Percentiles rank a stretch among this genome's conserved stretches.
Evolutionary conservation across 2,113 vertebrate species (phyloP).

Genomic region (Colius striatus): DNA sequence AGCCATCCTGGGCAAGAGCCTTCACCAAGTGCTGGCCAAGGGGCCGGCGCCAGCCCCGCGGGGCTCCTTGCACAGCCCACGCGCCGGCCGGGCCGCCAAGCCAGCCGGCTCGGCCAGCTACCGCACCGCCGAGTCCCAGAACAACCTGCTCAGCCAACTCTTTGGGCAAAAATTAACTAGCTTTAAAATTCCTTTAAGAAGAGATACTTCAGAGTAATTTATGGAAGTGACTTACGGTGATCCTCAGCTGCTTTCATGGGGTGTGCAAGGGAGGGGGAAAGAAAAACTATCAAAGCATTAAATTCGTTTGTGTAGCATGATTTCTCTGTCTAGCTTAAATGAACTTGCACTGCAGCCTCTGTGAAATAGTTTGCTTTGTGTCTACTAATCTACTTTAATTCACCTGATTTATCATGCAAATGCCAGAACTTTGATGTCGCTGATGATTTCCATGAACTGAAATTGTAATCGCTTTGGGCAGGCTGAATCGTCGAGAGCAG

Average conservation of each 20-base stretch:
- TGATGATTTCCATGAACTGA: slow-evolving; percentile 82
- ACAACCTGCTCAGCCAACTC: slow-evolving; percentile 94
- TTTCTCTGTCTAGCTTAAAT: slow-evolving; percentile 81
- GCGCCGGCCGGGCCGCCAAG: slow-evolving; percentile 77
- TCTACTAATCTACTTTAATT: slow-evolving; percentile 82
- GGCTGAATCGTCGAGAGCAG: slow-evolving; percentile 75
- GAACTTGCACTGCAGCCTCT: slow-evolving; percentile 89
- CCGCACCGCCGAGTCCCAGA: slow-evolving; percentile 94
- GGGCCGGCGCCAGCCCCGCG: slow-evolving; percentile 76
- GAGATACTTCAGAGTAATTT: slow-evolving; percentile 90
- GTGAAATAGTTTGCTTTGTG: slow-evolving; percentile 86
- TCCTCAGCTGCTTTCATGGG: slow-evolving; percentile 73
- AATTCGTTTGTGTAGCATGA: slow-evolving; percentile 77
- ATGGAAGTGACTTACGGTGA: slow-evolving; percentile 76
- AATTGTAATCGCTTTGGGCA: slow-evolving; percentile 78
- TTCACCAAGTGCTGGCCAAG: slow-evolving; percentile 82
- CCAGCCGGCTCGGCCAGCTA: slow-evolving; percentile 77
- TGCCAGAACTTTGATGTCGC: slow-evolving; percentile 81
- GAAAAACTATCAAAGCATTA: slow-evolving; percentile 66
- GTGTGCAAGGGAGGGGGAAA: slow-evolving; percentile 40
- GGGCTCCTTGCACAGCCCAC: slow-evolving; percentile 80
- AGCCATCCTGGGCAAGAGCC: slow-evolving; percentile 77
- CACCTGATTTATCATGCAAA: slow-evolving; percentile 83
- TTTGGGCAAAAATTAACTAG: slow-evolving; percentile 97
- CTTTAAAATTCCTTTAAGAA: slow-evolving; percentile 98